Percentiles rank a stretch among this genome's conserved stretches.
Conservation (phyloP, 1,140 invertebrate species). For the Lepidostoma basale region DNA sequence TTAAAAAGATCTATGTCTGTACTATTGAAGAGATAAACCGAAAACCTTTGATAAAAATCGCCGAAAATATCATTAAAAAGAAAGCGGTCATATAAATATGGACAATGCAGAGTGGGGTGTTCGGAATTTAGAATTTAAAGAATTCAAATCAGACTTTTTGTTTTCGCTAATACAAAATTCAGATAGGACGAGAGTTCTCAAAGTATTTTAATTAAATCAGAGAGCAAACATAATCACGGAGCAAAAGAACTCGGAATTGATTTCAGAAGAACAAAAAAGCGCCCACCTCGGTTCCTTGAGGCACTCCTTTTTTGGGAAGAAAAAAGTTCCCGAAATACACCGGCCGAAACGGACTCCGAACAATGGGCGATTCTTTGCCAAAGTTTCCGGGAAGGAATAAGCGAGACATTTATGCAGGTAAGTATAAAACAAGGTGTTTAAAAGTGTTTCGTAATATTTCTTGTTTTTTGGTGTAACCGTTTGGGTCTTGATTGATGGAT, state of each 20-base stretch:
- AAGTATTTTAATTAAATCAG: conserved; percentile 24
- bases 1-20: too few species aligned
- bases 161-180: neutral
- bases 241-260: neutral
- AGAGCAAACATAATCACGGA: neutral
- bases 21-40: too few species aligned
- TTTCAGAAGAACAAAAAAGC: conserved; percentile 4
- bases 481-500: too few species aligned
- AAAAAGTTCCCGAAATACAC: neutral
- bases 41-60: too few species aligned
- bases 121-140: neutral
- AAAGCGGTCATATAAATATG: too few species aligned
- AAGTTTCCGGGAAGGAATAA: neutral
- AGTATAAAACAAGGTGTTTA: neutral
- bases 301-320: neutral
- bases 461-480: too few species aligned
- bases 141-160: conserved; percentile 2
- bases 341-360: conserved; percentile 9
- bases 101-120: too few species aligned
- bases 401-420: neutral
- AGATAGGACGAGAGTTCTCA: neutral
- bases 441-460: too few species aligned
- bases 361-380: neutral
- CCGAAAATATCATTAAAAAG: too few species aligned
- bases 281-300: neutral